phyloP scores from a whole-genome alignment of 2,888 invertebrate genomes.

The Hydraecia micacea region DNA sequence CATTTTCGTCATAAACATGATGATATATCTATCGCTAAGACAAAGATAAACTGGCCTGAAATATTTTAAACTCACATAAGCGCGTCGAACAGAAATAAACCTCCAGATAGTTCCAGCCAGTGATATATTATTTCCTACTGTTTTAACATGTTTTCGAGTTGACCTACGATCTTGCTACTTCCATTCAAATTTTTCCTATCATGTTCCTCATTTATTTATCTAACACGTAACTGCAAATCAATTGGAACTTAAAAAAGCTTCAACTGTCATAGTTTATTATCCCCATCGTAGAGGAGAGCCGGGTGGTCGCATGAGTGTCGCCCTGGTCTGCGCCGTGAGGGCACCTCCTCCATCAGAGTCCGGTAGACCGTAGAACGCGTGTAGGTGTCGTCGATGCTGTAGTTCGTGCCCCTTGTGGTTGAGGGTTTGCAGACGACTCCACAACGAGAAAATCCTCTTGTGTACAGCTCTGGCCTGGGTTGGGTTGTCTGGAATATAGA shows the following conservation, averaged over 20 bases:
- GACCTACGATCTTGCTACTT: constrained; percentile 35
- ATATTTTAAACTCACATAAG: constrained; percentile 30
- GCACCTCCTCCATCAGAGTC: constrained; percentile 77
- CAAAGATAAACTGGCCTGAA: constrained; percentile 33
- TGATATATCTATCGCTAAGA: constrained; percentile 56
- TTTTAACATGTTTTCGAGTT: constrained; percentile 20
- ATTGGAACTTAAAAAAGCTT: constrained; percentile 51
- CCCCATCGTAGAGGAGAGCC: constrained; percentile 88
- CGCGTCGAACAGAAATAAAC: constrained; percentile 22
- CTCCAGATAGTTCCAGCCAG: constrained; percentile 7
- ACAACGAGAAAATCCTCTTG: constrained; percentile 86
- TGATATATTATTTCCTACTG: constrained; percentile 22
- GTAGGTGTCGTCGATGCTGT: constrained; percentile 84
- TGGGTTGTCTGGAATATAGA: constrained; percentile 72
- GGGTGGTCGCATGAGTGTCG: constrained; percentile 83
- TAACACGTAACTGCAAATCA: constrained; percentile 63
- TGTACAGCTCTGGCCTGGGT: constrained; percentile 76
- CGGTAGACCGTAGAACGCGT: constrained; percentile 83
- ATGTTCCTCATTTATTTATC: constrained; percentile 51
- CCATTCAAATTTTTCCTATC: constrained; percentile 33
- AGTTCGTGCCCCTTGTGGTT: constrained; percentile 85
- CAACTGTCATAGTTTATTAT: constrained; percentile 67
- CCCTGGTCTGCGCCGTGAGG: constrained; percentile 85
- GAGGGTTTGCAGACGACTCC: constrained; percentile 86
- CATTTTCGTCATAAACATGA: constrained; percentile 47